phyloP scores from a whole-genome alignment of 37 sponge, comb jelly and placozoan genomes.

The Agelas oroides region DNA sequence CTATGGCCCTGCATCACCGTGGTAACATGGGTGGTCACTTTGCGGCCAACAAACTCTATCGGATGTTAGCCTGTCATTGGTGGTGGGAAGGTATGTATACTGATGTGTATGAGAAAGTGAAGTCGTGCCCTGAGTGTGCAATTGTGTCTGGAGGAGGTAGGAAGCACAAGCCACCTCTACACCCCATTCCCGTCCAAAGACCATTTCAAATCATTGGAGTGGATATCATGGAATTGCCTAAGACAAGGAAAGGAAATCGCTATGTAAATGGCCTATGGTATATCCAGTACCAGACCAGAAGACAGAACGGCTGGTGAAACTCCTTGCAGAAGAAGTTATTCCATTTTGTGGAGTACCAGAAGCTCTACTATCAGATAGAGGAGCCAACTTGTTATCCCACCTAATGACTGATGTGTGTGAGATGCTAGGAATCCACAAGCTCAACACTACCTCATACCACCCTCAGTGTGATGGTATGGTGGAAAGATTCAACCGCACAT shows the following conservation, averaged over 20 bases:
- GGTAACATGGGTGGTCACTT: slow-evolving; percentile 54
- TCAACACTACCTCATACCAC: slow-evolving; percentile 49
- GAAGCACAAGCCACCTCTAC: slow-evolving; percentile 27
- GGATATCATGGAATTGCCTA: slow-evolving; percentile 65
- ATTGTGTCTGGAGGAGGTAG: slow-evolving; percentile 16
- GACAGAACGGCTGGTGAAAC: slow-evolving; percentile 16
- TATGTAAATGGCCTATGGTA: slow-evolving; percentile 59
- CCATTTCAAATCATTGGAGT: slow-evolving; percentile 58
- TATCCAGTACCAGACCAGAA: slow-evolving; percentile 66
- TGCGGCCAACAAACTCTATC: slow-evolving; percentile 33
- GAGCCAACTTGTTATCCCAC: slow-evolving; percentile 39
- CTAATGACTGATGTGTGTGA: slow-evolving; percentile 41
- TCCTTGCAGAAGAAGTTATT: slow-evolving; percentile 36
- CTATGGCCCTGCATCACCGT: too few species aligned
- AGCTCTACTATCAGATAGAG: slow-evolving; percentile 41
- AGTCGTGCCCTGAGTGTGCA: slow-evolving; percentile 61
- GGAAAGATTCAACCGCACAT: slow-evolving; percentile 29
- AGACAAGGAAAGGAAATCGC: slow-evolving; percentile 29
- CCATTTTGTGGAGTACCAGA: slow-evolving; percentile 45
- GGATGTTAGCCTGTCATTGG: slow-evolving; percentile 19
- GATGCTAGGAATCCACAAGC: slow-evolving; percentile 33
- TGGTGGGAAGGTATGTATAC: slow-evolving; percentile 66
- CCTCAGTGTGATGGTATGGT: slow-evolving; percentile 48
- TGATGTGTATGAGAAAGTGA: slow-evolving; percentile 6
- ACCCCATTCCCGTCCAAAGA: slow-evolving; percentile 57